Evolutionary conservation across 2,888 invertebrate species (phyloP), one percentile per base, ranked within the genome.

Genomic region (Ommatoiulus sabulosus): DNA sequence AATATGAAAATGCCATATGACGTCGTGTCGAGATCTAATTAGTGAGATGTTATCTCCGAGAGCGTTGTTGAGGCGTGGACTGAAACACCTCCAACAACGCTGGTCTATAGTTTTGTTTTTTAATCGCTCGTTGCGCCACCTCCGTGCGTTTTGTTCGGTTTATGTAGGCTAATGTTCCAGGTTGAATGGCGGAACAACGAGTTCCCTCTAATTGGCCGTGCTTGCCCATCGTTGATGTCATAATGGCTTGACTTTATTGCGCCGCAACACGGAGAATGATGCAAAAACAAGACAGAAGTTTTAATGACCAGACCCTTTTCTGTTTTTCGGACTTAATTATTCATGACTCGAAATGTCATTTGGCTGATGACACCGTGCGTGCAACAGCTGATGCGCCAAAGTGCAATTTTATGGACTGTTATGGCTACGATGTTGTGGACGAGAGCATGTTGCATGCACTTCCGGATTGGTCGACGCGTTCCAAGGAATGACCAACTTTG

Each of bases 101-200:
- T 24, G 72, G 20, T 1, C 24, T 72, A 24, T 24, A 72, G 20
- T 24, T 72, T 72, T 24, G 24, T 72, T 72, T 72, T 72, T 24
- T 72, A 72, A 72, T 72, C 24, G 72, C 72, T 72, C 24, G 72
- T 72, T 24, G 2, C 72, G 72, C 72, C 72, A 24, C 72, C 20
- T 72, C 24, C 24, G 72, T 20, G 24, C 10, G 24, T 72, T 72
- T 72, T 72, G 20, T 24, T 72, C 20, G 3, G 72, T 24, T 72
- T 72, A 20, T 72, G 10, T 72, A 72, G 72, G 72, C 72, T 72
- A 72, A 72, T 72, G 72, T 7, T 24, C 72, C 72, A 72, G 12
- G 72, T 20, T 72, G 72, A 72, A 20, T 72, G 20, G 24, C 20
- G 24, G 72, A 35, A 72, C 72, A 72, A 72, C 72, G 24, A 72